Percentiles rank a stretch among this genome's conserved stretches.
Evolutionary conservation across 2,113 vertebrate species (phyloP).

Genomic region (Xiphophorus maculatus): DNA sequence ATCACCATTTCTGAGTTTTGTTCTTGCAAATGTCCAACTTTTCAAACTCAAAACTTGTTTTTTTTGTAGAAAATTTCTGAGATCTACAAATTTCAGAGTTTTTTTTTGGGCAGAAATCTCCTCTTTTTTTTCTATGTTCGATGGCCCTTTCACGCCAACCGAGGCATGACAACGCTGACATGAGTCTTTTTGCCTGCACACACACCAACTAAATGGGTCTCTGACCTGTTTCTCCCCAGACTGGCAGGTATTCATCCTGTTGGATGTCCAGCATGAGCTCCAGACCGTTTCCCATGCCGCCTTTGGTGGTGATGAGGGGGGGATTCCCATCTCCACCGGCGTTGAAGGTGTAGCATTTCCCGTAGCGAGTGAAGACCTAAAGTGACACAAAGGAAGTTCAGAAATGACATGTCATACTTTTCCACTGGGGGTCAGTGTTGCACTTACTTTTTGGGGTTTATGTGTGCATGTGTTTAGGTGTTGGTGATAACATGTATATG

Average conservation of each 20-base stretch:
- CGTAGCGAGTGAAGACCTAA: slow-evolving; percentile 96
- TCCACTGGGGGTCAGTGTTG: slow-evolving; percentile 74
- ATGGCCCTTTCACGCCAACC: too few relatives aligned
- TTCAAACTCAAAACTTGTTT: too few relatives aligned
- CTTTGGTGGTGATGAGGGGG: slow-evolving; percentile 90
- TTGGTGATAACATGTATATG: not conserved
- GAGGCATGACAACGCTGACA: not conserved
- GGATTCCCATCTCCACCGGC: slow-evolving; percentile 86
- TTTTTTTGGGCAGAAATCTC: too few relatives aligned
- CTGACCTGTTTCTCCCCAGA: slow-evolving; percentile 97
- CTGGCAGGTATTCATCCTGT: slow-evolving; percentile 95
- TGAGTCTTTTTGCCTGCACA: not conserved
- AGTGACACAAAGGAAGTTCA: slow-evolving; percentile 33
- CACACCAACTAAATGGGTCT: not conserved
- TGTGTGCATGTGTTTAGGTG: not conserved
- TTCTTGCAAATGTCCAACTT: too few relatives aligned
- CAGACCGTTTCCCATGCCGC: slow-evolving; percentile 95
- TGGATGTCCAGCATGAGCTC: slow-evolving; percentile 99
- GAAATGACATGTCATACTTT: not conserved
- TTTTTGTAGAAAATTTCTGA: too few relatives aligned
- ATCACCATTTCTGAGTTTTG: too few relatives aligned
- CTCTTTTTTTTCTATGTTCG: too few relatives aligned
- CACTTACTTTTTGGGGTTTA: slow-evolving; percentile 18
- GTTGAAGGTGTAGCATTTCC: slow-evolving; percentile 98
- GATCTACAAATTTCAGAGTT: too few relatives aligned